Base-by-base conservation (phyloP, 53 echinoderm and acorn worm genomes). In the Holothuria leucospilota region DNA sequence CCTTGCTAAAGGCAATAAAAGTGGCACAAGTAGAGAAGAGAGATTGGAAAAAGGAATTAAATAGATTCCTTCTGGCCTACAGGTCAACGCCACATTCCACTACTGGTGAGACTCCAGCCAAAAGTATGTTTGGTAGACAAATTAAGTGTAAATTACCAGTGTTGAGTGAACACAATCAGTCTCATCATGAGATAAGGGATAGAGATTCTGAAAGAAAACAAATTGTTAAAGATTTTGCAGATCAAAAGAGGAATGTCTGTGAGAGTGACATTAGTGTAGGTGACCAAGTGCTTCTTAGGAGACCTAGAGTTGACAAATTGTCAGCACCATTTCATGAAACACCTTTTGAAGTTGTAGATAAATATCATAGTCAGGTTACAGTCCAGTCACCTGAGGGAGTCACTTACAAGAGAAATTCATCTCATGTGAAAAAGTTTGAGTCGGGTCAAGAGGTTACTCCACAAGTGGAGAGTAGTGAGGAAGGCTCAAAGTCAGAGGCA, bases 41-140 rank as follows among this genome's bases (percentile, higher is more conserved):
- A 39, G 14, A 39, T 41, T 71, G 71, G 71, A 71, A 51, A 15
- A 70, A 71, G 27, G 91, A 82, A 62, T 25, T 83, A 26, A 61
- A 25, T 66, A 68, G 56, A 25, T n/a, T n/a, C 28, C 40, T 88
- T 58, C 30, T 67, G 7, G 85, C 85, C 0, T 90, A 87, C 51
- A 84, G 93, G 78, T 71, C 85, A 51, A 93, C 85, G 25, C 90
- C 90, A 10, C 90, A 93, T 71, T 59, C 61, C 34, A 69, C 91
- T 6, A 93, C 84, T 7, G 87, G 90, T 21, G 42, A 71, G 14
- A 82, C 68, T 20, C 93, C 90, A 41, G 78, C 90, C 1, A 74
- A 87, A 69, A 4, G 84, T 34, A 68, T 93, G 87, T 90, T 84
- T 70, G 85, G 87, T 8, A 23, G 90, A 38, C 71, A 90, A 62